Percentiles rank a stretch among this genome's conserved stretches.
These are phyloP conservation scores for Bovichtus variegatus DNA, from an alignment of 2,797 vertebrate species.

Conservation along the genomic window DNA sequence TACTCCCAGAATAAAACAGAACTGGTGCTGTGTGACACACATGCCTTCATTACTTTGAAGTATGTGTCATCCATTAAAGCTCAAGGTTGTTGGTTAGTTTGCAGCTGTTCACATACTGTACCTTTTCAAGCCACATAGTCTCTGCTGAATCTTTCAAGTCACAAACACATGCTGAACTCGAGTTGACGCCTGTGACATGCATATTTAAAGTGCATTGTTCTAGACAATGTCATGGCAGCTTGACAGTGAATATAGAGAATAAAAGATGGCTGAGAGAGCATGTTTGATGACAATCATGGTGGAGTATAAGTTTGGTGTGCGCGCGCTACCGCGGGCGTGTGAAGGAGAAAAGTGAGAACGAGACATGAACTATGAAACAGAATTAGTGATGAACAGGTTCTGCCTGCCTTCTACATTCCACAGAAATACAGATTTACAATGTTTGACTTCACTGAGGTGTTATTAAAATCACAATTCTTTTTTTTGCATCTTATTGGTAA, in stretches of 20 bases:
- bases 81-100: slow-evolving; percentile 43
- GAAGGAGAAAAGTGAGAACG: slow-evolving; percentile 27
- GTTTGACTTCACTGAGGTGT: slow-evolving; percentile 27
- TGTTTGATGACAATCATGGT: slow-evolving; percentile 72
- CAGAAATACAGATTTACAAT: slow-evolving; percentile 34
- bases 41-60: slow-evolving; percentile 18
- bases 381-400: slow-evolving; percentile 61
- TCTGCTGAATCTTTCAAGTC: slow-evolving; percentile 21
- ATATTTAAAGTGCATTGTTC: slow-evolving; percentile 69
- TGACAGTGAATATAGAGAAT: slow-evolving; percentile 67
- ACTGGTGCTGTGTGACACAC: neutral
- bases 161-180: slow-evolving; percentile 50
- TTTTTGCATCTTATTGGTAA: no score
- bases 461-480: slow-evolving; percentile 38
- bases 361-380: slow-evolving; percentile 50
- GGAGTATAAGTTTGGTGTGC: slow-evolving; percentile 18
- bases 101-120: neutral
- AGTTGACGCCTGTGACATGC: slow-evolving; percentile 55
- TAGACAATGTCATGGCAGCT: slow-evolving; percentile 64
- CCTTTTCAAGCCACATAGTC: slow-evolving; percentile 6
- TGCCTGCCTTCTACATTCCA: slow-evolving; percentile 23
- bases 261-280: slow-evolving; percentile 68
- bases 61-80: slow-evolving; percentile 37
- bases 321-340: neutral
- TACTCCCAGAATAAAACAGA: slow-evolving; percentile 40